phyloP scores from a whole-genome alignment of 2,113 vertebrate genomes.

The Daubentonia madagascariensis region DNA sequence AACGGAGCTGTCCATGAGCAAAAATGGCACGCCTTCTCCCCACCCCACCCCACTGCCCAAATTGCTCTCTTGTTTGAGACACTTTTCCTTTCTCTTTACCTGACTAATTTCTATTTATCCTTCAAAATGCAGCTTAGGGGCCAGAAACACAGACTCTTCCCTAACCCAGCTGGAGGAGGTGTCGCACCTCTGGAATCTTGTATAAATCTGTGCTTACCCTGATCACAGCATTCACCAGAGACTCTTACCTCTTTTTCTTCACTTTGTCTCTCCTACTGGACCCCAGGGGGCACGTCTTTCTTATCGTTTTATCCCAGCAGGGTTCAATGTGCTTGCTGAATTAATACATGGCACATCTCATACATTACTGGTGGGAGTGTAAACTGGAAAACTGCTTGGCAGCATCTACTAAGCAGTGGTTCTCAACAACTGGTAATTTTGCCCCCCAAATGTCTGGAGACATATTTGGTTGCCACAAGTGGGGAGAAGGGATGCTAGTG shows the following conservation, averaged over 20 bases:
- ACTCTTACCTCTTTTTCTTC: not conserved
- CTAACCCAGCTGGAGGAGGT: too few relatives aligned
- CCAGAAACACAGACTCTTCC: not conserved
- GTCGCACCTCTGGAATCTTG: not conserved
- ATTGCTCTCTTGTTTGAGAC: not conserved
- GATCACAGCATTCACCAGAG: not conserved
- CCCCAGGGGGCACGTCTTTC: not conserved
- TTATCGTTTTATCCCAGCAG: not conserved
- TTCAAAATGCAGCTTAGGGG: not conserved
- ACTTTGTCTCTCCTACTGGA: not conserved
- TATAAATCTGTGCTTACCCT: not conserved
- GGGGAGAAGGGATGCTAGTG: not conserved
- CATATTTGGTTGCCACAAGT: accelerated
- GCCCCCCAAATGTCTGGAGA: not conserved
- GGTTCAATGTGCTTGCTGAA: not conserved
- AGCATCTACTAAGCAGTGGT: not conserved
- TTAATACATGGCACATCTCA: not conserved
- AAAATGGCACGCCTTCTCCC: not conserved
- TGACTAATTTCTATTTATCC: not conserved
- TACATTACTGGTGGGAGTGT: not conserved
- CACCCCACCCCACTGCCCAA: not conserved
- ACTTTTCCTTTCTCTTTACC: not conserved
- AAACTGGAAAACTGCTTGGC: not conserved
- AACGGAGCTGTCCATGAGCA: not conserved
- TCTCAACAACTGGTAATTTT: not conserved